A percentile compares a stretch with the other conserved stretches of the same genome.
These are phyloP conservation scores for Morone saxatilis DNA, from an alignment of 2,113 vertebrate genomes.

Conservation along the genomic window DNA sequence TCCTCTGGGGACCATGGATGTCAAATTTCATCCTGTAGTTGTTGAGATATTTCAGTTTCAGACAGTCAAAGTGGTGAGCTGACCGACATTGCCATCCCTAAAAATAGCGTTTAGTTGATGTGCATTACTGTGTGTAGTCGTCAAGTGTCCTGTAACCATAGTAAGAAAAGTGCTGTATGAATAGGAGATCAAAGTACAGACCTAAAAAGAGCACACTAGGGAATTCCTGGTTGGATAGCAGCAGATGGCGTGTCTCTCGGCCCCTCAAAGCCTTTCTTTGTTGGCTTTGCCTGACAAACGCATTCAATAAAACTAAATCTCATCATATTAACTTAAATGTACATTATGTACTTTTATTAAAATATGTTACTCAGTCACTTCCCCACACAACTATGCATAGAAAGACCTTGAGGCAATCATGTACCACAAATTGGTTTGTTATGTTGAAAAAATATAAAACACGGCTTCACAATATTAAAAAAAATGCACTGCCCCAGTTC, in stretches of 20 bases:
- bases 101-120: neutral
- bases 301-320: conserved; percentile 49
- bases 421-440: conserved; percentile 63
- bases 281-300: conserved; percentile 6
- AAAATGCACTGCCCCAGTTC: conserved; percentile 73
- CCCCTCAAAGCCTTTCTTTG: neutral
- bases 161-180: neutral
- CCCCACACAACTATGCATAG: conserved; percentile 66
- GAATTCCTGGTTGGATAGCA: neutral
- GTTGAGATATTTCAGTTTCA: neutral
- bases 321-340: conserved; percentile 59
- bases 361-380: conserved; percentile 71
- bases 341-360: conserved; percentile 79
- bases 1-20: neutral
- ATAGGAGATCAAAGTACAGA: neutral
- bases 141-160: neutral
- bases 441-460: conserved; percentile 66
- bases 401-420: conserved; percentile 65
- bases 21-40: neutral
- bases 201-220: neutral
- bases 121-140: neutral
- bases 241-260: neutral
- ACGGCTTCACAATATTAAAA: conserved; percentile 66
- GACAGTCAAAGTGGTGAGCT: neutral
- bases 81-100: neutral